A percentile compares a stretch with the other conserved stretches of the same genome.
phyloP scores from a whole-genome alignment of 1,140 invertebrate species.

The Battus philenor region DNA sequence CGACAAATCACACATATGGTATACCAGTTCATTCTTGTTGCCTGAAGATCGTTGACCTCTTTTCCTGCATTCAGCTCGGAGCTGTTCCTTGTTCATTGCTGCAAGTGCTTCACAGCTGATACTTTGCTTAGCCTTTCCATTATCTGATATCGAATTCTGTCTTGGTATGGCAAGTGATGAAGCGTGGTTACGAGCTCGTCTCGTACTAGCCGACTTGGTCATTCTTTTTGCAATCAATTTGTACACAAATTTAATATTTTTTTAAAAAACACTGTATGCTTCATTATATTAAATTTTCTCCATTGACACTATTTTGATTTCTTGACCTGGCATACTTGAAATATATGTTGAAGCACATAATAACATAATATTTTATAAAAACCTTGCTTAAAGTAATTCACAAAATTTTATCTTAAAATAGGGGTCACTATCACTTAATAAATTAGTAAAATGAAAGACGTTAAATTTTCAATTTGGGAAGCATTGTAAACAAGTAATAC shows the following conservation, averaged over 20 bases:
- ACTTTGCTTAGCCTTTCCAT: constrained; percentile 59
- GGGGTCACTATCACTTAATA: too few relatives aligned
- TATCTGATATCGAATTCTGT: constrained; percentile 61
- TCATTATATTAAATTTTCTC: constrained; percentile 6
- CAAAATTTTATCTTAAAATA: too few relatives aligned
- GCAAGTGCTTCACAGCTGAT: constrained; percentile 69
- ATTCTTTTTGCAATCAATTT: constrained; percentile 25
- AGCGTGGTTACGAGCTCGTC: constrained; percentile 62
- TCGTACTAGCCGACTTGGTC: constrained; percentile 52
- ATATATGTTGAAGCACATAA: constrained; percentile 18
- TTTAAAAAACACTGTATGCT: constrained; percentile 3
- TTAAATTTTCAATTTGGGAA: too few relatives aligned
- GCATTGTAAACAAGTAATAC: too few relatives aligned
- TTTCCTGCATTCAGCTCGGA: constrained; percentile 78
- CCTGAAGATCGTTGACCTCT: constrained; percentile 78
- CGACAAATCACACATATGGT: constrained; percentile 41
- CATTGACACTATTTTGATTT: not conserved
- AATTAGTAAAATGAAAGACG: too few relatives aligned
- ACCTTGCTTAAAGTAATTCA: not conserved
- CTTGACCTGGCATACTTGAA: constrained; percentile 10
- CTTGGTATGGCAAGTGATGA: constrained; percentile 57
- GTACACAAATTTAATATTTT: constrained; percentile 6
- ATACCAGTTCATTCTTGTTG: constrained; percentile 80
- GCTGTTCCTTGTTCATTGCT: constrained; percentile 78
- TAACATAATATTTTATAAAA: constrained; percentile 1